Evolutionary conservation across 2,888 invertebrate species (phyloP).

Genomic region (Julus scandinavius): DNA sequence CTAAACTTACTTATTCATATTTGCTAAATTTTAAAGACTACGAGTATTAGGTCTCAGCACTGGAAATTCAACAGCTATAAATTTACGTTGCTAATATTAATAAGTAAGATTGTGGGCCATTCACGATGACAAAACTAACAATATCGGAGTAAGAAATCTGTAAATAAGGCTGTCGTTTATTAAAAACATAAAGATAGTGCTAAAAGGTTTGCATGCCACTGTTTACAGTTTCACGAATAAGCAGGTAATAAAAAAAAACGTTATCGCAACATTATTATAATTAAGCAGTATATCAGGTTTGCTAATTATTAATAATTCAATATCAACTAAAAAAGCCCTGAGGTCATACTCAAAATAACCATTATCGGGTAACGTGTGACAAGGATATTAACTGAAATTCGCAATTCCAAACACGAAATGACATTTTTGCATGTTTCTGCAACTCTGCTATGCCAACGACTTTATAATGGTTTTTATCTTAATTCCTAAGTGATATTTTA

Average conservation of each 20-base stretch:
- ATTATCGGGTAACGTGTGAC: neutral
- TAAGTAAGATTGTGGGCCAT: neutral
- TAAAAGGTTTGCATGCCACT: conserved; percentile 7
- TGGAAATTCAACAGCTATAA: neutral
- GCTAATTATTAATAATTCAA: conserved; percentile 29
- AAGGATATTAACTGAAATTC: neutral
- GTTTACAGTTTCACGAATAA: conserved; percentile 8
- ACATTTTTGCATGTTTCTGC: neutral
- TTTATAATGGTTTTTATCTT: neutral
- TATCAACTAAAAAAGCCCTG: neutral
- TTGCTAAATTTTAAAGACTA: neutral
- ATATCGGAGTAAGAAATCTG: neutral
- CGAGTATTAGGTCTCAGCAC: neutral
- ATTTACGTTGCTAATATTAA: neutral
- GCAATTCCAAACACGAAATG: neutral
- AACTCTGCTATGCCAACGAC: conserved; percentile 1
- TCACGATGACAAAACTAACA: neutral
- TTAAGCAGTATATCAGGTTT: neutral
- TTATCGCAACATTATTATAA: neutral
- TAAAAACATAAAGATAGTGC: neutral
- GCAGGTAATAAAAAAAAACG: neutral
- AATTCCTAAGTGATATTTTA: neutral
- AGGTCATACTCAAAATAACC: neutral
- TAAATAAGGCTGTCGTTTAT: conserved; percentile 15
- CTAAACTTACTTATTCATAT: neutral